Evolutionary conservation across 1,140 invertebrate species (phyloP).

Genomic region (Zaprionus nigranus): DNA sequence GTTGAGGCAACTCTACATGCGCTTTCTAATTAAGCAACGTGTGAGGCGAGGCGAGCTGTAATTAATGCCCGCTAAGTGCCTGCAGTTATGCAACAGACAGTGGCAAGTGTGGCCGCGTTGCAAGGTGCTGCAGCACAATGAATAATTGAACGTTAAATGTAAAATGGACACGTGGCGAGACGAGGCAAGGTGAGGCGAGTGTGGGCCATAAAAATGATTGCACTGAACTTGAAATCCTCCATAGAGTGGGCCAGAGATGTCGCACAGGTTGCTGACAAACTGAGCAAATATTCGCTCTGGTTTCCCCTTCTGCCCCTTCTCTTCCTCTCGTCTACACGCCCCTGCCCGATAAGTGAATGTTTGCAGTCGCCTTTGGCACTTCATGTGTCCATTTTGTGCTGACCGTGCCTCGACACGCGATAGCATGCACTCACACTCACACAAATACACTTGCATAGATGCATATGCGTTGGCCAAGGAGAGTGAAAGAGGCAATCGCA

Average conservation of each 20-base stretch:
- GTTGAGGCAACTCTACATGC: slow-evolving; percentile 66
- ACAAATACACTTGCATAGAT: slow-evolving; percentile 15
- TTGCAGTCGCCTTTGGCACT: slow-evolving; percentile 52
- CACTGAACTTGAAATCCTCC: slow-evolving; percentile 51
- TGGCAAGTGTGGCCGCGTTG: not conserved
- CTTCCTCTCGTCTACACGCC: not conserved
- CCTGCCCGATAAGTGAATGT: slow-evolving; percentile 15
- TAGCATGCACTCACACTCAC: slow-evolving; percentile 15
- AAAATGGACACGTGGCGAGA: slow-evolving; percentile 9
- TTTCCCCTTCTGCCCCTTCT: not conserved
- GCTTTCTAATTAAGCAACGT: slow-evolving; percentile 66
- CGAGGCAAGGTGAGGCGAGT: slow-evolving; percentile 12
- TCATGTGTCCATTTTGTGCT: slow-evolving; percentile 57
- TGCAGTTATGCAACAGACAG: slow-evolving; percentile 42
- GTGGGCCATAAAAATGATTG: slow-evolving; percentile 49
- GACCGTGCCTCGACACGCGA: slow-evolving; percentile 35
- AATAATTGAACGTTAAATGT: slow-evolving; percentile 41
- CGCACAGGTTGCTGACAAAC: slow-evolving; percentile 51
- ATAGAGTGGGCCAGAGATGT: not conserved
- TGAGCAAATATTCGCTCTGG: not conserved
- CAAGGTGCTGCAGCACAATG: slow-evolving; percentile 14
- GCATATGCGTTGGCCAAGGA: not conserved
- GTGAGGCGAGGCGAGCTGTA: slow-evolving; percentile 25
- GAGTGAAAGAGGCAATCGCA: not conserved
- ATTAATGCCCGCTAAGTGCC: slow-evolving; percentile 44